Base-by-base conservation (phyloP, 2,797 vertebrate genomes). In the Columba guinea region DNA sequence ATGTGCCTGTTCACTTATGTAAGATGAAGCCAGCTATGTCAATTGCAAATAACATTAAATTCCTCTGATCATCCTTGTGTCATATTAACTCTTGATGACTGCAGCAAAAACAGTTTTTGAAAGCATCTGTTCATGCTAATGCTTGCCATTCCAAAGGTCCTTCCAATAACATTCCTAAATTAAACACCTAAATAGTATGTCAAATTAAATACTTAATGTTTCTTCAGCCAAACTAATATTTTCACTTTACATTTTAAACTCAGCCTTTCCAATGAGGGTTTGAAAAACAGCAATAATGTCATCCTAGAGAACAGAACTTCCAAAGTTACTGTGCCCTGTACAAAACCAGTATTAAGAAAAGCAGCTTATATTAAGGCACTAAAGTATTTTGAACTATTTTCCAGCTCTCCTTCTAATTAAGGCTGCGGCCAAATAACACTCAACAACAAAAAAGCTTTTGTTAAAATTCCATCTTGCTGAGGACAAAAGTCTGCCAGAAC, bases 271-370 rank as follows among this genome's bases (percentile, higher is more conserved):
- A 85, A 35, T 37, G 23, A 37, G 51, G 24, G 44, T 65, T 79
- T 12, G 64, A 86, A 95, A 79, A 81, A 28, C 24, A 74, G 30
- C n/a, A 91, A 26, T 46, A 91, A 77, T 4, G 10, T 37, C 60
- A 93, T 68, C 46, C 46, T 51, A 46, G 62, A 78, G 41, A 83
- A 55, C 63, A 91, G 49, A 65, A 46, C 28, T 86, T 84, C 20
- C 30, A 46, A 78, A 84, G 48, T 46, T 84, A 46, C 7, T 77
- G 21, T 48, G 35, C n/a, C 6, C 59, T 73, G 28, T 77, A 88
- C 80, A 94, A 95, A 93, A 91, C 11, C 39, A 86, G 85, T 63
- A 94, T 91, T 95, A 94, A 91, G 92, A 93, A 96, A 97, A 95
- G 76, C 76, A 93, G 94, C 87, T 97, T 94, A 96, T 82, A 94